These are phyloP conservation scores for Tangara arthus DNA, from an alignment of 2,797 vertebrate species.

Conservation along the genomic window DNA sequence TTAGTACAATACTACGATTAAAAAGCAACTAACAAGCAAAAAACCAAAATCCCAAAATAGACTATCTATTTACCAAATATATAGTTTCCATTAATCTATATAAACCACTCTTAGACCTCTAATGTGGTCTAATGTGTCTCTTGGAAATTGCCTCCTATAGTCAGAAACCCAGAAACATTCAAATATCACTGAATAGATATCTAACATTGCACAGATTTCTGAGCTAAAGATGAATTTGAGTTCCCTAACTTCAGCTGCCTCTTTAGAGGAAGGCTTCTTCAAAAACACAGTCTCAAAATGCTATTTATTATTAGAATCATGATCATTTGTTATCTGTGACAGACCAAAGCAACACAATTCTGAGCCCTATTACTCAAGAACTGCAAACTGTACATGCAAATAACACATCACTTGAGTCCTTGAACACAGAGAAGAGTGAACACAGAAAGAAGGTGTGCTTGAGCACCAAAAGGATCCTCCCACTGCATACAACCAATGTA, in stretches of 20 bases:
- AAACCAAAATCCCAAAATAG: not conserved
- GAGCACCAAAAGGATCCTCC: not conserved
- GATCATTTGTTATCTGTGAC: not conserved
- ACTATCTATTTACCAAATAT: not conserved
- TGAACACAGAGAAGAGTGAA: not conserved
- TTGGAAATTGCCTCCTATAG: not conserved
- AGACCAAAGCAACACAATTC: not conserved
- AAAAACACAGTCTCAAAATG: not conserved
- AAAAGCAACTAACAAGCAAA: not conserved
- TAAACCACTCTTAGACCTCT: not conserved
- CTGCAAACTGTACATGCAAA: not conserved
- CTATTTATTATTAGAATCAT: not conserved
- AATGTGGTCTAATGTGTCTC: not conserved
- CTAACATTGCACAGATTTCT: not conserved
- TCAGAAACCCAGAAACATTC: not conserved
- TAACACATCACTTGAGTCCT: not conserved
- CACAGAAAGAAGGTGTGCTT: too few species aligned
- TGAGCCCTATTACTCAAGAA: not conserved
- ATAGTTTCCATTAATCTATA: not conserved
- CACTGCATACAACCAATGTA: not conserved
- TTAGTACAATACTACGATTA: not conserved
- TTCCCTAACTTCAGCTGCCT: not conserved
- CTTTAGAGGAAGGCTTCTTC: not conserved
- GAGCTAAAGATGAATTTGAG: not conserved
- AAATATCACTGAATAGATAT: not conserved